Evolutionary conservation across 2,797 vertebrate species (phyloP).

Genomic region (Astyanax mexicanus): DNA sequence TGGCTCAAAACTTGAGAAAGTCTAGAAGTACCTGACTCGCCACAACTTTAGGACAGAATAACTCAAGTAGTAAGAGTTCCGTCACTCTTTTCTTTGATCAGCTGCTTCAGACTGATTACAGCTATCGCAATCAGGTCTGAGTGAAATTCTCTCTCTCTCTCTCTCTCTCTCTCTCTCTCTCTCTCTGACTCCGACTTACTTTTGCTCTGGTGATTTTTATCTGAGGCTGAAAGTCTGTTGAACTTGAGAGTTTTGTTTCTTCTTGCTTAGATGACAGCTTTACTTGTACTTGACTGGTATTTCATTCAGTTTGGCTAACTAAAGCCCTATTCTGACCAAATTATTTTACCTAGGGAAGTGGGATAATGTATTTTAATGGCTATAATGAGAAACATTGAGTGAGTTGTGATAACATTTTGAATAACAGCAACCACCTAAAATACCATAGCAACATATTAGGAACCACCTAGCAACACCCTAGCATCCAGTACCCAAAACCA

Average conservation of each 20-base stretch:
- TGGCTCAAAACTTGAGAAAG: conserved; percentile 59
- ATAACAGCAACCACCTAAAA: too few species aligned
- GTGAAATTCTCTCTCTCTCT: neutral
- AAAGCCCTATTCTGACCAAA: too few species aligned
- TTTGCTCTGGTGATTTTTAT: conserved; percentile 14
- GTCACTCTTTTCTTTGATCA: conserved; percentile 30
- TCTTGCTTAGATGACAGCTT: too few species aligned
- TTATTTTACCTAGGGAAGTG: too few species aligned
- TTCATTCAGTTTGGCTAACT: too few species aligned
- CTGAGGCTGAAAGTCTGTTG: neutral
- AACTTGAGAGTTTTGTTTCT: neutral
- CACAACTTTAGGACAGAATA: conserved; percentile 46
- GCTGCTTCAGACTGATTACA: conserved; percentile 22
- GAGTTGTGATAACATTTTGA: too few species aligned
- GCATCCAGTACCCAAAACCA: too few species aligned
- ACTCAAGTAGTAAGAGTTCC: conserved; percentile 32
- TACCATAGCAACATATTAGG: too few species aligned
- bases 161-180: neutral
- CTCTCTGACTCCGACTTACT: neutral
- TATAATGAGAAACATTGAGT: too few species aligned
- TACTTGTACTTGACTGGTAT: too few species aligned
- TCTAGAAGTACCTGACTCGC: conserved; percentile 43
- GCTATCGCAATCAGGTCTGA: conserved; percentile 11
- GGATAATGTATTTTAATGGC: too few species aligned
- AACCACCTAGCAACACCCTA: too few species aligned